These are phyloP conservation scores for Colletes gigas DNA, from an alignment of 1,140 invertebrate species.

Conservation along the genomic window DNA sequence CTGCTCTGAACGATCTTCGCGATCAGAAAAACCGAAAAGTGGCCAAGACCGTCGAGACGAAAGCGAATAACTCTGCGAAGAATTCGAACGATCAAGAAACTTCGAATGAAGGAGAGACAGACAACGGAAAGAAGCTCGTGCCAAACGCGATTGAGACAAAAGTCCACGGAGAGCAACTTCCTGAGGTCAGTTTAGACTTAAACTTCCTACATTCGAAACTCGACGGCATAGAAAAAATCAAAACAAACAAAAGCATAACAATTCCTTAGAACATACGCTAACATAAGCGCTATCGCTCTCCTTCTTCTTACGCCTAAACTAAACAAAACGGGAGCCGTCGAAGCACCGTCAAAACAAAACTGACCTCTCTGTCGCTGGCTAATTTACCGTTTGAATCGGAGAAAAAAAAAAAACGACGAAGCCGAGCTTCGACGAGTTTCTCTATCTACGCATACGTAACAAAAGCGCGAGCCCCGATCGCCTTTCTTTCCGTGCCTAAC, in stretches of 20 bases:
- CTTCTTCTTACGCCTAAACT: constrained; percentile 12
- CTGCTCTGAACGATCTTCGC: background rate
- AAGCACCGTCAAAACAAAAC: background rate
- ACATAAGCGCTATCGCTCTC: constrained; percentile 20
- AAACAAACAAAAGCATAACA: constrained; percentile 25
- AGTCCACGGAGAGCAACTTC: constrained; percentile 16
- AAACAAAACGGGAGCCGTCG: background rate
- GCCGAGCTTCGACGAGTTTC: background rate
- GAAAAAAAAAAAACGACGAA: background rate
- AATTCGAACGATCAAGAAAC: background rate
- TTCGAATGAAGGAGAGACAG: background rate
- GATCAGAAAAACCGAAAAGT: background rate
- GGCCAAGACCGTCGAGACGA: background rate
- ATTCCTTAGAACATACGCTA: constrained; percentile 5
- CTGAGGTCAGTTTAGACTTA: constrained; percentile 60
- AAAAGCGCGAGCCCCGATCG: background rate
- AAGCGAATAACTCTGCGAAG: background rate
- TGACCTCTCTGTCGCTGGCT: background rate
- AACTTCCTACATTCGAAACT: constrained; percentile 5
- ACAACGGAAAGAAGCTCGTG: background rate
- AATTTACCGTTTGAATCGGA: background rate
- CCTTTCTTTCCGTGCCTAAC: constrained; percentile 20
- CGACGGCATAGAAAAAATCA: constrained; percentile 10
- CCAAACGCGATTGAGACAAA: background rate
- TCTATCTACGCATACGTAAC: background rate